These are phyloP conservation scores for Apostichopus parvimensis DNA, from an alignment of 35 echinoderm and acorn worm species.

Conservation along the genomic window DNA sequence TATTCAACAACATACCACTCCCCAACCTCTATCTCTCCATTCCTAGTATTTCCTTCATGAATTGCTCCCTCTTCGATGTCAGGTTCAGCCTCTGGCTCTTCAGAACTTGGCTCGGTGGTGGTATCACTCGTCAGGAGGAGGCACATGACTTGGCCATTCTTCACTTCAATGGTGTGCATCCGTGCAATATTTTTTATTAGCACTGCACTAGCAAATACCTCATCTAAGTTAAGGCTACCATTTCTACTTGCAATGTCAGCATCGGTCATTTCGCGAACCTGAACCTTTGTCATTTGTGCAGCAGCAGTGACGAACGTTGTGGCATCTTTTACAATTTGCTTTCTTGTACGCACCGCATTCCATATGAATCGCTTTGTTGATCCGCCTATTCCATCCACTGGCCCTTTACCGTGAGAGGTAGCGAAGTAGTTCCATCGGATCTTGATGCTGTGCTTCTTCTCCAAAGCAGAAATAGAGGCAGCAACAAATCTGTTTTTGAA, in stretches of 20 bases:
- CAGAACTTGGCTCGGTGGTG: too few relatives aligned
- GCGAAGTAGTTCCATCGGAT: conserved; percentile 22
- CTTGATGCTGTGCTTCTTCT: conserved; percentile 35
- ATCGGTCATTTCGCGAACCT: too few relatives aligned
- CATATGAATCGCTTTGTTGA: neutral
- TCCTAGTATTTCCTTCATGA: neutral
- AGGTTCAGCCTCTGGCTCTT: too few relatives aligned
- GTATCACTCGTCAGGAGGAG: too few relatives aligned
- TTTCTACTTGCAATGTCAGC: too few relatives aligned
- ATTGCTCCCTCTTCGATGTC: neutral
- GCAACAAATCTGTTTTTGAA: conserved; percentile 54
- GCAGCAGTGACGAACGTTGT: conserved; percentile 49
- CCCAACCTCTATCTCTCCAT: conserved; percentile 19
- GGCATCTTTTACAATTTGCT: conserved; percentile 27
- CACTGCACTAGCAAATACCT: too few relatives aligned
- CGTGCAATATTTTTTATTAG: too few relatives aligned
- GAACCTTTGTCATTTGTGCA: conserved; percentile 46
- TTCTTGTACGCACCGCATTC: neutral
- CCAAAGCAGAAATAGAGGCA: neutral
- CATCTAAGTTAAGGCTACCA: too few relatives aligned
- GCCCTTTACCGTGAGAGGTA: conserved; percentile 47
- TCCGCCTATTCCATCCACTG: conserved; percentile 14
- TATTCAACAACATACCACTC: conserved; percentile 58
- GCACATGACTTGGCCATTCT: too few relatives aligned
- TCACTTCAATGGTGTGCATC: too few relatives aligned